Percentiles rank a stretch among this genome's conserved stretches.
phyloP scores from a whole-genome alignment of 2,113 vertebrate species.

The Leucoraja erinaceus region DNA sequence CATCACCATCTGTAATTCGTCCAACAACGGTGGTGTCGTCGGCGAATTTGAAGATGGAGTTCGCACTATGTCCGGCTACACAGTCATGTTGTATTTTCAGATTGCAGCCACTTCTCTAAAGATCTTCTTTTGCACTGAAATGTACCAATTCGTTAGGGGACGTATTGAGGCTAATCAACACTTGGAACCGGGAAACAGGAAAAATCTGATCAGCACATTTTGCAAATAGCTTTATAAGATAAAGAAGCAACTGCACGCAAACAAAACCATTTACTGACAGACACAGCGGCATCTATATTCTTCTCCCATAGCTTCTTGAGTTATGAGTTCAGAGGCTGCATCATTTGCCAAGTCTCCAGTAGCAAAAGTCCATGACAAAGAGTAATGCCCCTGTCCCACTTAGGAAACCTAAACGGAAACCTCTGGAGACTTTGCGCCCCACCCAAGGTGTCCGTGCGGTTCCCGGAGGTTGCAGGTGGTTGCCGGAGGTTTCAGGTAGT shows the following conservation, averaged over 20 bases:
- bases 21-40: too few species aligned
- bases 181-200: background rate
- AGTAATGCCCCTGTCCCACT: too few species aligned
- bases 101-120: background rate
- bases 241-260: background rate
- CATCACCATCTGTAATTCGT: too few species aligned
- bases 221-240: background rate
- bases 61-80: too few species aligned
- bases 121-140: background rate
- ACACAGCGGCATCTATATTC: background rate
- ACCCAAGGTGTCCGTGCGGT: too few species aligned
- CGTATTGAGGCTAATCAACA: background rate
- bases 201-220: background rate
- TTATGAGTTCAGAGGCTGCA: background rate
- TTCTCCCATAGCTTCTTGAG: background rate
- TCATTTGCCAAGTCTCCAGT: background rate
- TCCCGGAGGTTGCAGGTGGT: too few species aligned
- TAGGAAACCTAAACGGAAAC: too few species aligned
- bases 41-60: too few species aligned
- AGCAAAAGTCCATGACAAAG: background rate
- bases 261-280: background rate
- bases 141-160: background rate
- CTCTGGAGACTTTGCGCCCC: too few species aligned
- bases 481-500: too few species aligned
- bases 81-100: background rate